phyloP scores from a whole-genome alignment of 2,113 vertebrate genomes.

The Corythornis vintsioides region DNA sequence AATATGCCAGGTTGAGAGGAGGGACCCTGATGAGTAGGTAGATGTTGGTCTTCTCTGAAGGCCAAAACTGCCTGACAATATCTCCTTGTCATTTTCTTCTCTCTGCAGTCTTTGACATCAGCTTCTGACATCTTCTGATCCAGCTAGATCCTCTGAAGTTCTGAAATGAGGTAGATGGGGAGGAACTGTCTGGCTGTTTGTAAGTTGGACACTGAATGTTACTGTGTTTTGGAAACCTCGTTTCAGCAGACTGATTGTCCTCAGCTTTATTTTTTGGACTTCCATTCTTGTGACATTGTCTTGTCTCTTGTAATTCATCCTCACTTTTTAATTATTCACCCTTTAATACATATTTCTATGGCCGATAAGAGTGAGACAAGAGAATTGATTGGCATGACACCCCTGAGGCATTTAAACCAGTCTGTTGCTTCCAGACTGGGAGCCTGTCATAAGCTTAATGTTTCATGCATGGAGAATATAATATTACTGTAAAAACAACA shows the following conservation, averaged over 20 bases:
- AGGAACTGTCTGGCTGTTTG: fast-evolving
- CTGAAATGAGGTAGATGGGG: background rate
- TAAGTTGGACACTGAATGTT: background rate
- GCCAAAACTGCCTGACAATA: background rate
- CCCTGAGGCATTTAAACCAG: conserved; percentile 35
- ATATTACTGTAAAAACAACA: background rate
- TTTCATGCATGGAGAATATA: background rate
- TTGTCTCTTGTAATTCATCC: background rate
- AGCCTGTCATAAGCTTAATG: conserved; percentile 18
- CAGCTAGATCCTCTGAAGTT: background rate
- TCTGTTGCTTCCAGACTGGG: conserved; percentile 32
- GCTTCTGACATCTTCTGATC: background rate
- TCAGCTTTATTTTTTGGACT: background rate
- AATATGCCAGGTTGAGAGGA: background rate
- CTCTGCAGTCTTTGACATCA: background rate
- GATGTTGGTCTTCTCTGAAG: background rate
- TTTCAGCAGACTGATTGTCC: background rate
- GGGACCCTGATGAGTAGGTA: background rate
- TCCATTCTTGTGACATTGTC: conserved; percentile 3
- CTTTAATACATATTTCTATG: background rate
- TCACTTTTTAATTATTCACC: conserved; percentile 12
- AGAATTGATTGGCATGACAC: conserved; percentile 4
- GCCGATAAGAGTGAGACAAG: background rate
- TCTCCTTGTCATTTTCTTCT: background rate
- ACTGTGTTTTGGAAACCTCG: background rate